Conservation (phyloP, 2,113 vertebrate species). For the Austrofundulus limnaeus region DNA sequence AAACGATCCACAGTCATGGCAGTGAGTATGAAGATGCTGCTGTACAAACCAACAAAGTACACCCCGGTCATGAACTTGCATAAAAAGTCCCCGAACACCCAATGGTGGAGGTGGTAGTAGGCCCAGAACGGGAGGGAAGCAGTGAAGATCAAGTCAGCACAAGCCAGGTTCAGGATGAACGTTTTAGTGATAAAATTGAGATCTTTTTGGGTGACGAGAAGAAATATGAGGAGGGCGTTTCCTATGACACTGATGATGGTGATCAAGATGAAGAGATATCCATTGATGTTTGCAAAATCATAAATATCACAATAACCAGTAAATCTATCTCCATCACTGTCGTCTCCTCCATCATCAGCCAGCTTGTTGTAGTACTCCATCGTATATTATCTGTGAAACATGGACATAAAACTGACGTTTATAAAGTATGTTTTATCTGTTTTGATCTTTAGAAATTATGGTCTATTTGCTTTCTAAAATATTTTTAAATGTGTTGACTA, state of each 20-base stretch:
- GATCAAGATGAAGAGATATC: conserved; percentile 37
- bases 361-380: too few species aligned
- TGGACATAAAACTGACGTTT: too few species aligned
- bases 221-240: conserved; percentile 58
- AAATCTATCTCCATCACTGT: too few species aligned
- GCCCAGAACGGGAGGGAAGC: conserved; percentile 80
- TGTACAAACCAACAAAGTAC: conserved; percentile 74
- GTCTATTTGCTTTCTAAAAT: too few species aligned
- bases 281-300: conserved; percentile 3
- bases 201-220: conserved; percentile 50
- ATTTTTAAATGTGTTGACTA: too few species aligned
- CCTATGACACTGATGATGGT: conserved; percentile 59
- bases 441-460: too few species aligned
- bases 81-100: conserved; percentile 69
- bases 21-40: conserved; percentile 80
- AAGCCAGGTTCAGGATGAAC: conserved; percentile 79
- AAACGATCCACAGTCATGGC: conserved; percentile 82
- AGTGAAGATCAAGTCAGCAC: conserved; percentile 80
- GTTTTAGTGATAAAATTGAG: conserved; percentile 77
- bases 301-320: background rate
- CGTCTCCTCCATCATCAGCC: too few species aligned
- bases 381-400: too few species aligned
- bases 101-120: conserved; percentile 54
- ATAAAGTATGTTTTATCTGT: too few species aligned
- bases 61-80: conserved; percentile 75